A percentile compares a stretch with the other conserved stretches of the same genome.
Evolutionary conservation across 1,140 invertebrate genomes (phyloP).

Genomic region (Ips nitidus): DNA sequence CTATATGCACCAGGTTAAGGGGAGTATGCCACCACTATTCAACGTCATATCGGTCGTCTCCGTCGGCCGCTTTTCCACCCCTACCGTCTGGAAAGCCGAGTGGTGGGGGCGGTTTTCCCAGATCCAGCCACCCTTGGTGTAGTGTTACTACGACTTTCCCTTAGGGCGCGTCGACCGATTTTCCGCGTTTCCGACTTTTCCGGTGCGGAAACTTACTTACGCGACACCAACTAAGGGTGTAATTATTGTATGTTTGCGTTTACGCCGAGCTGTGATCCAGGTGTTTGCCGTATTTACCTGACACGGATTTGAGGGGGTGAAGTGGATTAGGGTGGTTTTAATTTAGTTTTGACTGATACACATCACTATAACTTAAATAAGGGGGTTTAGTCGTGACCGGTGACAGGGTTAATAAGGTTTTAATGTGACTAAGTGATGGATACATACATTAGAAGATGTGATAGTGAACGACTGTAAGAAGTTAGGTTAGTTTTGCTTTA

Average conservation of each 20-base stretch:
- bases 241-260: not conserved
- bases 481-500: too few species aligned
- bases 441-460: too few species aligned
- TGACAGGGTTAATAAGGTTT: too few species aligned
- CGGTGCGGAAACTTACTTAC: not conserved
- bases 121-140: constrained; percentile 35
- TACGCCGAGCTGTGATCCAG: constrained; percentile 1
- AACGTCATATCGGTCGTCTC: not conserved
- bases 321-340: too few species aligned
- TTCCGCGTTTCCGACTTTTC: constrained; percentile 1
- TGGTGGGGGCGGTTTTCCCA: constrained; percentile 35
- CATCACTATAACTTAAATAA: too few species aligned
- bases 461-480: too few species aligned
- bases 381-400: too few species aligned
- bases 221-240: constrained; percentile 8
- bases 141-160: constrained; percentile 26
- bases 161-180: constrained; percentile 2
- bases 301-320: too few species aligned
- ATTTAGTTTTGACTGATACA: too few species aligned
- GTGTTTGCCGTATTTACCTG: not conserved
- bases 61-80: constrained; percentile 7
- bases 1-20: constrained; percentile 25
- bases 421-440: too few species aligned
- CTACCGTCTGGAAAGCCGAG: constrained; percentile 18
- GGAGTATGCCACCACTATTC: constrained; percentile 16